Percentiles rank a stretch among this genome's conserved stretches.
Conservation (phyloP, 2,888 invertebrate species). For the Diadegma fenestrale region DNA sequence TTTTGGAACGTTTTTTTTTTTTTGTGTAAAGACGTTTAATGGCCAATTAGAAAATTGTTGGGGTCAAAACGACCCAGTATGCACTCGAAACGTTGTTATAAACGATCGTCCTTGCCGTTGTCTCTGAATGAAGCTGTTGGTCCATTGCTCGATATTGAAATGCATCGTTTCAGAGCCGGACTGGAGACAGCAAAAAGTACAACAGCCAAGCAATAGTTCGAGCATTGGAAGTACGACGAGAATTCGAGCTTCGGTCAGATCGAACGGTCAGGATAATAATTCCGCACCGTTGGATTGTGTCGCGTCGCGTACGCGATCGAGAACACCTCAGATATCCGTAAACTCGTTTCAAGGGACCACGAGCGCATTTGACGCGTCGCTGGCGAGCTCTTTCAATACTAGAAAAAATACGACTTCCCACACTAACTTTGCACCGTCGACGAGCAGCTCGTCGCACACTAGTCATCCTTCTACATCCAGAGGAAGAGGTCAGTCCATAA, state of each 20-base stretch:
- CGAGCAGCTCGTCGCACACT: slow-evolving; percentile 76
- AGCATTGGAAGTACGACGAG: slow-evolving; percentile 77
- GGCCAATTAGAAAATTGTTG: too few species aligned
- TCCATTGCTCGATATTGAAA: slow-evolving; percentile 6
- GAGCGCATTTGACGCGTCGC: slow-evolving; percentile 76
- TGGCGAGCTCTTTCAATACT: slow-evolving; percentile 75
- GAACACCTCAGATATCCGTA: slow-evolving; percentile 82
- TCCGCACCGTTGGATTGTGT: slow-evolving; percentile 82
- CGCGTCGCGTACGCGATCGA: slow-evolving; percentile 83
- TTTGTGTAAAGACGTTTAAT: too few species aligned
- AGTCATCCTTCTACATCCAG: slow-evolving; percentile 83
- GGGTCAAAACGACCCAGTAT: too few species aligned
- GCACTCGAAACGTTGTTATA: too few species aligned
- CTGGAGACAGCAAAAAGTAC: slow-evolving; percentile 81
- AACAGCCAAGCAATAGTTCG: slow-evolving; percentile 77
- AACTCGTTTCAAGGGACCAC: slow-evolving; percentile 75
- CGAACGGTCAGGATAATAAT: slow-evolving; percentile 79
- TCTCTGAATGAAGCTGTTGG: too few species aligned
- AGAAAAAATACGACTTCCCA: slow-evolving; percentile 76
- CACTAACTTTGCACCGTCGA: slow-evolving; percentile 75
- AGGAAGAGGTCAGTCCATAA: slow-evolving; percentile 81
- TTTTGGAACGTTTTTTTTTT: too few species aligned
- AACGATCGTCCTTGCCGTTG: too few species aligned
- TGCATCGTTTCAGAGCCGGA: slow-evolving; percentile 77
- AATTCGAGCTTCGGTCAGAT: slow-evolving; percentile 75